Evolutionary conservation across 2,113 vertebrate genomes (phyloP).

Genomic region (Ptyas mucosa): DNA sequence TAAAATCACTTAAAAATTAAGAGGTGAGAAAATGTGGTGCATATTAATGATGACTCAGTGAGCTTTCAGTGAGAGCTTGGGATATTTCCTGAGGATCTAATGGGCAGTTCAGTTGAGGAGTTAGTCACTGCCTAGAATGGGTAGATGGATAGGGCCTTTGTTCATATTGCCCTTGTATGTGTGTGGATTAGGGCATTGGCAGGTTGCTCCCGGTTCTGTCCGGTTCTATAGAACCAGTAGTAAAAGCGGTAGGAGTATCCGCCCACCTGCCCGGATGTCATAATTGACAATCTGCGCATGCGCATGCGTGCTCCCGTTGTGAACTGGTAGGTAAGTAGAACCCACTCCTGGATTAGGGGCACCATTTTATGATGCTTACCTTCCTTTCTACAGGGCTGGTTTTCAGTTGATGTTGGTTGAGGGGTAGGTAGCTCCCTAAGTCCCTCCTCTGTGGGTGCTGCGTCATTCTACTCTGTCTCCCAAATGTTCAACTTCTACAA

Average conservation of each 20-base stretch:
- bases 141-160: neutral
- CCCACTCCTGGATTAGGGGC: neutral
- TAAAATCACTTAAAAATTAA: neutral
- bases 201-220: too few species aligned
- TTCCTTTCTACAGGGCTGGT: neutral
- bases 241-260: too few species aligned
- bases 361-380: neutral
- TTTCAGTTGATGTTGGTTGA: neutral
- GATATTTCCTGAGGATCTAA: neutral
- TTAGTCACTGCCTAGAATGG: neutral
- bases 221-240: too few species aligned
- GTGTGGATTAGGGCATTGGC: neutral
- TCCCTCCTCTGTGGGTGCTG: neutral
- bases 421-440: neutral
- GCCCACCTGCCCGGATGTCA: too few species aligned
- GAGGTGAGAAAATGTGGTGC: neutral
- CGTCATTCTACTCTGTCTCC: neutral
- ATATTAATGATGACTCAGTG: neutral
- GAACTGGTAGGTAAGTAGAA: too few species aligned
- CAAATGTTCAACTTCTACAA: neutral
- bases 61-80: neutral
- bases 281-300: too few species aligned
- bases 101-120: neutral
- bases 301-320: too few species aligned
- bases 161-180: neutral